Base-by-base conservation (phyloP, 2,888 invertebrate genomes). In the Lepidocyrtoides sp. region DNA sequence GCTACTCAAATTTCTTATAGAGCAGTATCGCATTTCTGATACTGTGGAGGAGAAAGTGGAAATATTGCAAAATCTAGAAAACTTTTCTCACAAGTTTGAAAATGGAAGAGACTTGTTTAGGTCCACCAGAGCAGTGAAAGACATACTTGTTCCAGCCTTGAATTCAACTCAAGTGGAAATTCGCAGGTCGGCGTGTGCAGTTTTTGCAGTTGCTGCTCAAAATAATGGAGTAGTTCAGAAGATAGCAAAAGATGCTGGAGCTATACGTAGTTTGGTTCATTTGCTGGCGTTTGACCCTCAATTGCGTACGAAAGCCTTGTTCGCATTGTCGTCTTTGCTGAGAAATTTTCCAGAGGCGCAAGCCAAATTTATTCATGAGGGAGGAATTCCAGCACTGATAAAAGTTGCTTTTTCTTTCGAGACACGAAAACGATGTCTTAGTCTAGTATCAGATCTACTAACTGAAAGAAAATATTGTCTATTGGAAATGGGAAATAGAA, bases 1-100 rank as follows among this genome's bases (percentile, higher is more conserved):
- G 91, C 91, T 94, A 0, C 87, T 94, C 0, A 82, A 90, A 17
- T 94, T 94, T 54, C 89, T 93, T 4, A 29, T 94, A 12, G 92
- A 93, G n/a, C 94, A 92, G 69, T 94, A 93, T 41, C 72, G 89
- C 1, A 26, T 89, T 10, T 91, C 93, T 0, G 91, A 92, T 2
- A 75, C 91, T 26, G 91, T 92, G 0, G 92, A 93, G 36, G 93
- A 93, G 36, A 92, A 92, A 84, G 89, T 93, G 20, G 93, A 93
- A 75, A 94, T 94, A 44, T 79, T 94, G 0, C 88, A 93, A 57
- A 94, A 94, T 63, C 63, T 94, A 26, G 93, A 94, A 72, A 91
- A 94, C 57, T 94, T 93, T 69, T 86, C 93, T 2, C 94, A 94
- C 72, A 94, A 94, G 60, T 94, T 89, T 86, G 94, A 94, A 86